Percentiles rank a stretch among this genome's conserved stretches.
Conservation (phyloP, 2,888 invertebrate genomes). For the Epirrhoe alternata region DNA sequence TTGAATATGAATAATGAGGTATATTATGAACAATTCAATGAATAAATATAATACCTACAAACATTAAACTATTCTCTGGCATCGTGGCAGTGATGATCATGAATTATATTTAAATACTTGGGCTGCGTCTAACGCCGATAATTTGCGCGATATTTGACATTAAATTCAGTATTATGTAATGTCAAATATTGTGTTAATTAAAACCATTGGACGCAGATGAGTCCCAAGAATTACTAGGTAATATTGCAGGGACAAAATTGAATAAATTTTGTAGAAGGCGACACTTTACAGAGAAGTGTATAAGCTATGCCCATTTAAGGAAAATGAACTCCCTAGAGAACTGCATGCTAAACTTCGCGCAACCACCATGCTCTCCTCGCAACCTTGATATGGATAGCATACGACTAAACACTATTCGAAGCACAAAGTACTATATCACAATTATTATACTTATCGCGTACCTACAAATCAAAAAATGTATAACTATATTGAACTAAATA, state of each 20-base stretch:
- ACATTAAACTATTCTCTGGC: not conserved
- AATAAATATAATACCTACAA: not conserved
- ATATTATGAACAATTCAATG: not conserved
- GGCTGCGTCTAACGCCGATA: too few relatives aligned
- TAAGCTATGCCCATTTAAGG: not conserved
- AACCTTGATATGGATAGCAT: not conserved
- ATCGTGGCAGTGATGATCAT: not conserved
- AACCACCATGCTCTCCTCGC: not conserved
- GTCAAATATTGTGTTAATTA: too few relatives aligned
- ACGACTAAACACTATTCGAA: slow-evolving; percentile 31
- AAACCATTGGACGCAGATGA: too few relatives aligned
- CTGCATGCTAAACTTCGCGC: not conserved
- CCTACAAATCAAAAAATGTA: slow-evolving; percentile 47
- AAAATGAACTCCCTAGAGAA: not conserved
- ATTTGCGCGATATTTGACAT: too few relatives aligned
- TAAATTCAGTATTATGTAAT: too few relatives aligned
- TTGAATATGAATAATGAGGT: too few relatives aligned
- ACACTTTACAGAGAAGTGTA: not conserved
- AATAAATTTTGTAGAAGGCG: not conserved
- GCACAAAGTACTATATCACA: slow-evolving; percentile 72
- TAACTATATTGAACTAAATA: slow-evolving; percentile 74
- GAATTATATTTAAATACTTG: not conserved
- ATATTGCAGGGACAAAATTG: not conserved
- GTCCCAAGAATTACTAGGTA: not conserved
- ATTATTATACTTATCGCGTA: slow-evolving; percentile 60